phyloP scores from a whole-genome alignment of 1,140 invertebrate species.

The Drosophila kikkawai region DNA sequence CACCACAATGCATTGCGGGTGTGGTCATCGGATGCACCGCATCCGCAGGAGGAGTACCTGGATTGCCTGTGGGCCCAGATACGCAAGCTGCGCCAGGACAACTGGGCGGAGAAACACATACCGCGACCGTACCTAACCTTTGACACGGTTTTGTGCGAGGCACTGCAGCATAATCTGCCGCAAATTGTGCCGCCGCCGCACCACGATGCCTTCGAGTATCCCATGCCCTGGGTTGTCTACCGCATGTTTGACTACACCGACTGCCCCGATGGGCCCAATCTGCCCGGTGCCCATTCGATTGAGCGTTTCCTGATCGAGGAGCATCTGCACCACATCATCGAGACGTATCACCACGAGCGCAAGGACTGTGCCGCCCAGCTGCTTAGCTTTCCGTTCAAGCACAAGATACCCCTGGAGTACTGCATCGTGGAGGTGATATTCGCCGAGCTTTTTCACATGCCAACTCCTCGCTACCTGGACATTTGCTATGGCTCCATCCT shows the following conservation, averaged over 20 bases:
- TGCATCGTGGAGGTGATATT: constrained; percentile 99
- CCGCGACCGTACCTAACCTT: constrained; percentile 97
- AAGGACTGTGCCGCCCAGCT: constrained; percentile 97
- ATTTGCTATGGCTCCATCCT: constrained; percentile 98
- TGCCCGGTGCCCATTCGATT: constrained; percentile 98
- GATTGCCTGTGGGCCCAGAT: constrained; percentile 99
- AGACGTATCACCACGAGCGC: constrained; percentile 94
- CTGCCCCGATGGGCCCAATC: constrained; percentile 95
- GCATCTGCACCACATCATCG: constrained; percentile 97
- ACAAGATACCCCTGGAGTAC: constrained; percentile 98
- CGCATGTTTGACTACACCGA: constrained; percentile 99
- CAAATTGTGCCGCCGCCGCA: constrained; percentile 95
- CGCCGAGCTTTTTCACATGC: constrained; percentile 97
- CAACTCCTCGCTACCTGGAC: constrained; percentile 94
- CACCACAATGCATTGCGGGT: constrained; percentile 96
- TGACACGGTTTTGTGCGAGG: constrained; percentile 97
- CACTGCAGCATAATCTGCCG: constrained; percentile 97
- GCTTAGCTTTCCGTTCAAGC: constrained; percentile 96
- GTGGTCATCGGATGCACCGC: constrained; percentile 96
- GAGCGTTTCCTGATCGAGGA: constrained; percentile 99
- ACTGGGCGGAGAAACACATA: constrained; percentile 99
- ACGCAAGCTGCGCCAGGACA: constrained; percentile 95
- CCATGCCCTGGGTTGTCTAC: constrained; percentile 95
- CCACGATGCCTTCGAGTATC: constrained; percentile 94
- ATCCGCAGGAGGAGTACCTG: constrained; percentile 99